Evolutionary conservation across 2,888 invertebrate genomes (phyloP).

Genomic region (Oxyteleia sp.): DNA sequence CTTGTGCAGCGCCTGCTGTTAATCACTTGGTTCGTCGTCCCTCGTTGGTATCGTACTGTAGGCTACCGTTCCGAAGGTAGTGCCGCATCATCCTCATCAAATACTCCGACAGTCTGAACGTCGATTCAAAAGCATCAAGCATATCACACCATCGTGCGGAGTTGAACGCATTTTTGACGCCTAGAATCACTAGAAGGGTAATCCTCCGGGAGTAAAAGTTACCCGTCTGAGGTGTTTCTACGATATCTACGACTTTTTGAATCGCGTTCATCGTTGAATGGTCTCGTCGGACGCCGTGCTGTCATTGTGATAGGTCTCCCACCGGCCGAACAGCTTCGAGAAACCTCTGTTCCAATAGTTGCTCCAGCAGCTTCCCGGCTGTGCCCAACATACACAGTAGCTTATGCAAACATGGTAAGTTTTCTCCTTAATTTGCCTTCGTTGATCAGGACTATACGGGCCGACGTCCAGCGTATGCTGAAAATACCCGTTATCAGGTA

Average conservation of each 20-base stretch:
- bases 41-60: conserved; percentile 44
- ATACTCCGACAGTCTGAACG: not conserved
- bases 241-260: conserved; percentile 49
- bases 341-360: conserved; percentile 69
- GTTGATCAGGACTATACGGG: too few relatives aligned
- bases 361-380: conserved; percentile 70
- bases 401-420: conserved; percentile 64
- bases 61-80: conserved; percentile 56
- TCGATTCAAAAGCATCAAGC: too few relatives aligned
- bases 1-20: conserved; percentile 69
- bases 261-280: conserved; percentile 66
- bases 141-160: too few relatives aligned
- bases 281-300: conserved; percentile 67
- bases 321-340: too few relatives aligned
- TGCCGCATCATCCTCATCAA: conserved; percentile 6
- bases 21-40: conserved; percentile 42
- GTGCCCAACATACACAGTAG: conserved; percentile 76
- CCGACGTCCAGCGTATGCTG: conserved; percentile 69
- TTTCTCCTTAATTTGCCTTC: conserved; percentile 46
- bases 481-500: conserved; percentile 61
- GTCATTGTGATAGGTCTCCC: too few relatives aligned
- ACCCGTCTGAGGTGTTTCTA: conserved; percentile 13
- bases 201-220: conserved; percentile 40
- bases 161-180: conserved; percentile 68
- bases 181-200: conserved; percentile 58